Conservation (phyloP, 2,888 invertebrate species). For the Nineta flava region DNA sequence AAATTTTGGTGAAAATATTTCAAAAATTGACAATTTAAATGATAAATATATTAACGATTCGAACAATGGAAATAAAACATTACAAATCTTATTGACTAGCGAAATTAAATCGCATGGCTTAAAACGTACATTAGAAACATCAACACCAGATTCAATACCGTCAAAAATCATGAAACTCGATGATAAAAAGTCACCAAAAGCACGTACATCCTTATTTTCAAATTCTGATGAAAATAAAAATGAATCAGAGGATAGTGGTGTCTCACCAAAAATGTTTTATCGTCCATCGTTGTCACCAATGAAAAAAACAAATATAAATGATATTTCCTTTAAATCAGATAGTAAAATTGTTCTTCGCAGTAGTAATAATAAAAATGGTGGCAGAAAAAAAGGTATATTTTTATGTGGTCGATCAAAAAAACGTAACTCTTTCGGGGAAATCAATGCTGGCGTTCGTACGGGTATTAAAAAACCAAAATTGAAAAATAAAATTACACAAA, state of each 20-base stretch:
- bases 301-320: neutral
- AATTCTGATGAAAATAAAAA: neutral
- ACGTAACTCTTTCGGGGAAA: conserved; percentile 33
- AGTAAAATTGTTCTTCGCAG: neutral
- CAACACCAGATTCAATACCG: neutral
- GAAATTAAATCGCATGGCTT: neutral
- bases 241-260: neutral
- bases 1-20: conserved; percentile 8
- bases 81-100: conserved; percentile 13
- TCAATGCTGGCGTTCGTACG: conserved; percentile 50
- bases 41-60: conserved; percentile 12
- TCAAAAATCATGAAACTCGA: neutral
- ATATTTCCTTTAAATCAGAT: neutral
- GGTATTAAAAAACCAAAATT: conserved; percentile 44
- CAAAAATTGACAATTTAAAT: conserved; percentile 8
- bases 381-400: conserved; percentile 10
- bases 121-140: neutral
- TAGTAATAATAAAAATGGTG: neutral
- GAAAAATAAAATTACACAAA: conserved; percentile 17
- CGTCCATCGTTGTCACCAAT: neutral
- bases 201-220: neutral
- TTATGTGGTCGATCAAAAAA: conserved; percentile 22
- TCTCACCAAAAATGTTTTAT: neutral
- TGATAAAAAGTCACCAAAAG: conserved; percentile 1
- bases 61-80: conserved; percentile 10